phyloP scores from a whole-genome alignment of 2,888 invertebrate species.

The Morpho deidamia region DNA sequence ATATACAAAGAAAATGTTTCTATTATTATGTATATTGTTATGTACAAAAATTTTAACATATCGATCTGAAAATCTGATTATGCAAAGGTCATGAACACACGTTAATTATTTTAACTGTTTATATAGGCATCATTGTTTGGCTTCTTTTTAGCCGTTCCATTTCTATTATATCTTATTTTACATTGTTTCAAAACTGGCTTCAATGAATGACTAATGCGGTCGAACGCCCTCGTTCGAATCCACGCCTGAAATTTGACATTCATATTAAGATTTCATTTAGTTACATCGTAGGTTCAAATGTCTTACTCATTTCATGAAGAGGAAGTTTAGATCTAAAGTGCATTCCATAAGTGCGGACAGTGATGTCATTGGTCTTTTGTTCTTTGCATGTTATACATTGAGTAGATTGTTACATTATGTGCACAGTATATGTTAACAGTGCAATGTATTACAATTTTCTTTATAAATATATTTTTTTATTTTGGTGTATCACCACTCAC shows the following conservation, averaged over 20 bases:
- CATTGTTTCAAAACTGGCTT: not conserved
- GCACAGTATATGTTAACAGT: no score
- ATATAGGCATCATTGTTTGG: not conserved
- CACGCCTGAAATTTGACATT: constrained; percentile 3
- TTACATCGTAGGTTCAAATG: not conserved
- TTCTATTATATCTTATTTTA: not conserved
- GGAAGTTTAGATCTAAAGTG: not conserved
- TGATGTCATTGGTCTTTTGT: no score
- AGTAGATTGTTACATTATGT: no score
- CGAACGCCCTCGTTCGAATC: not conserved
- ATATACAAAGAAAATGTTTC: no score
- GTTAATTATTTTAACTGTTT: not conserved
- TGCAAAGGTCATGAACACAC: not conserved
- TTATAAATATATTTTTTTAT: no score
- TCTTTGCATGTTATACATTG: no score
- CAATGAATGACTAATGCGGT: not conserved
- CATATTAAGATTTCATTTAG: constrained; percentile 3
- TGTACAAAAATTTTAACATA: no score
- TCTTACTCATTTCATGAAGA: not conserved
- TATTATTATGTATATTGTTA: no score
- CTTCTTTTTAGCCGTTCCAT: not conserved
- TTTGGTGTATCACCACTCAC: no score
- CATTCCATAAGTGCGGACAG: no score
- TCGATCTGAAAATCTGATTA: not conserved
- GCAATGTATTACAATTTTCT: no score